Conservation (phyloP, 64 coral and sea anemone species). For the Exaiptasia diaphana region DNA sequence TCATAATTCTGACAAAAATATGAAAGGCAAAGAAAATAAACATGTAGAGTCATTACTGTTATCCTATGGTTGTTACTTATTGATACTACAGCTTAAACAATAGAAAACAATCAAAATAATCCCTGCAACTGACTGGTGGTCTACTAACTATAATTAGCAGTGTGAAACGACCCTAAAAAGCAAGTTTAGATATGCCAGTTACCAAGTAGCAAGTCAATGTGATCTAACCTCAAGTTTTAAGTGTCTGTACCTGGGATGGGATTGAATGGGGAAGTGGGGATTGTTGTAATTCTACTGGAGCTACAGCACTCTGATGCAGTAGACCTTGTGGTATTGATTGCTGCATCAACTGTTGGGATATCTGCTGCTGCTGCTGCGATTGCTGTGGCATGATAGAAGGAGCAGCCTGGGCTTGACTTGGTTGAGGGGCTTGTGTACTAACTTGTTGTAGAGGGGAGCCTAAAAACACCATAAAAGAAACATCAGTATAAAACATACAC, state of each 20-base stretch:
- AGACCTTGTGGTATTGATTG: conserved; percentile 80
- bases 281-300: too few relatives aligned
- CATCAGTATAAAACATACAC: neutral
- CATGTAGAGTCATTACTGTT: too few relatives aligned
- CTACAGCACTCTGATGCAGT: conserved; percentile 67
- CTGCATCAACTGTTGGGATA: conserved; percentile 73
- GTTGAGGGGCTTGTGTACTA: neutral
- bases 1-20: neutral
- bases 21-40: neutral
- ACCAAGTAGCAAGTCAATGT: too few relatives aligned
- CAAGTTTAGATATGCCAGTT: neutral
- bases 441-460: conserved; percentile 1
- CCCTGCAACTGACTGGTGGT: too few relatives aligned
- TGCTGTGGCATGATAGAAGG: conserved; percentile 5
- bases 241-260: too few relatives aligned
- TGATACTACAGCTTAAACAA: too few relatives aligned
- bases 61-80: too few relatives aligned
- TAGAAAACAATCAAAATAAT: too few relatives aligned
- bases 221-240: too few relatives aligned
- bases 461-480: neutral
- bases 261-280: too few relatives aligned
- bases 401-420: conserved; percentile 41
- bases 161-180: neutral
- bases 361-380: conserved; percentile 66
- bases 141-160: neutral